These are phyloP conservation scores for Chelon labrosus DNA, from an alignment of 2,797 vertebrate genomes.

Conservation along the genomic window DNA sequence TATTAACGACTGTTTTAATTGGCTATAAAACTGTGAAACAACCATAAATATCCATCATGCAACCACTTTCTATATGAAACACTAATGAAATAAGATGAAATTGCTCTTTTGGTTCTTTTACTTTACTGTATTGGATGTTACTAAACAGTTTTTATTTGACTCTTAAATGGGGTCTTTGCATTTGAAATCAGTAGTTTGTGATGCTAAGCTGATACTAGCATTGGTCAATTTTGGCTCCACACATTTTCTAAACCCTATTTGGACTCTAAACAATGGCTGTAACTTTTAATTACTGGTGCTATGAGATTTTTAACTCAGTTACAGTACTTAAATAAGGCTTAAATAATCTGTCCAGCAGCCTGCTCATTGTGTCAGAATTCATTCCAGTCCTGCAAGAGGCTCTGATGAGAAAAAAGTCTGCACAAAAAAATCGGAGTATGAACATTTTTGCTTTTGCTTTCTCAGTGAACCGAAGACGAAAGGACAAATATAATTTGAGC, in stretches of 20 bases:
- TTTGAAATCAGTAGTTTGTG: background rate
- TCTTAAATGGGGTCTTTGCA: background rate
- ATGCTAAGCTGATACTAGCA: background rate
- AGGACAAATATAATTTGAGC: constrained; percentile 23
- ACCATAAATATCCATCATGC: background rate
- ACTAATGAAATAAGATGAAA: background rate
- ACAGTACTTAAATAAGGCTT: too few relatives aligned
- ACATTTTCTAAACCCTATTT: background rate
- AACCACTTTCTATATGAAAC: background rate
- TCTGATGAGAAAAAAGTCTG: background rate
- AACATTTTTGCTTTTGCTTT: constrained; percentile 6
- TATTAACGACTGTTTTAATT: too few relatives aligned
- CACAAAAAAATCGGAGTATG: background rate
- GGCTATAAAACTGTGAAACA: too few relatives aligned
- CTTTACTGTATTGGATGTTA: background rate
- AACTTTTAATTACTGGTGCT: too few relatives aligned
- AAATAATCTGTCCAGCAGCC: background rate
- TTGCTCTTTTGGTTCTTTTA: background rate
- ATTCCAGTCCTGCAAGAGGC: background rate
- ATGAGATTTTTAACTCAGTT: too few relatives aligned
- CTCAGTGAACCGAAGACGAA: constrained; percentile 22
- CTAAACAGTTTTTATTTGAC: background rate
- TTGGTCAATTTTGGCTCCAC: background rate
- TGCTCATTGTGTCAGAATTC: background rate
- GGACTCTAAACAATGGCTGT: background rate